Base-by-base conservation (phyloP, 2,797 vertebrate species). In the Capromys pilorides region DNA sequence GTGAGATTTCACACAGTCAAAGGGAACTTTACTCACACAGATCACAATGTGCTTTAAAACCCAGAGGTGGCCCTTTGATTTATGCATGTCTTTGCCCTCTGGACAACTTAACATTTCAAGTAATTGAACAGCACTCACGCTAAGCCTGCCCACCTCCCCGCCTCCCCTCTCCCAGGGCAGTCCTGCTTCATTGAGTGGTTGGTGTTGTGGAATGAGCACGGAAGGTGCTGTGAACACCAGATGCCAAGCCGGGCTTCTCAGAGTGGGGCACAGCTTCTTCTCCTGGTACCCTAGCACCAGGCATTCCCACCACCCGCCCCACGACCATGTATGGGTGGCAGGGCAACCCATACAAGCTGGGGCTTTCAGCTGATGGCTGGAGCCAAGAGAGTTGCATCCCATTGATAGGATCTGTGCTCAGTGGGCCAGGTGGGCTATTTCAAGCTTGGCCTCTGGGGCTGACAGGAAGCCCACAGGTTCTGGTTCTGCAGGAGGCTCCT, bases 71-170 rank as follows among this genome's bases (percentile, higher is more conserved):
- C 49, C 57, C 84, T 95, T 86, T 95, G 95, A 69, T 87, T 54
- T 36, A 69, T 85, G 86, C 83, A 26, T 89, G 93, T 64, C 79
- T 86, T 88, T 96, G 93, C 83, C 86, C 90, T 95, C 90, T 81
- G 91, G 94, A 69, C 64, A 64, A 62, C 88, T 95, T 86, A 88
- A 64, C 91, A 80, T 95, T 85, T 88, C 62, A 88, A 90, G 86
- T 91, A 51, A 88, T 22, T 79, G 89, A 90, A 41, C 41, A 78
- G 67, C 86, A 75, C 71, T 75, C 45, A 75, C 26, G 24, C 24
- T 45, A 45, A 49, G 14, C 66, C 67, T 94, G 82, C 90, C 93
- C 71, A 51, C 77, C 86, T 7, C 80, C 85, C 86, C 82, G 18
- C 73, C 61, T 84, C 24, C 59, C 64, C 49, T 1, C 54, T 78